Base-by-base conservation (phyloP, 2,113 vertebrate species). In the Hucho hucho region DNA sequence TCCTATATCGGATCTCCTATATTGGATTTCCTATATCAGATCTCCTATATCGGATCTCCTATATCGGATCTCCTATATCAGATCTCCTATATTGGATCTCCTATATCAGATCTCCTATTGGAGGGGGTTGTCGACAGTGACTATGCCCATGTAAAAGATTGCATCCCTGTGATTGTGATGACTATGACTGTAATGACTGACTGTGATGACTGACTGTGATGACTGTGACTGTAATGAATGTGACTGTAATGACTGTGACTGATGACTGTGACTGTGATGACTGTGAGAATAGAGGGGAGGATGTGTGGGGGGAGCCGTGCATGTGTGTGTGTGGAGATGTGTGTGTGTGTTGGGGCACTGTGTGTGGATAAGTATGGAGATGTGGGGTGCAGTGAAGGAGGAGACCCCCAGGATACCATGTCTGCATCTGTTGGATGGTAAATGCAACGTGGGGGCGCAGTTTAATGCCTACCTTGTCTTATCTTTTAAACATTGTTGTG, bases 361-460 rank as follows among this genome's bases (percentile, higher is more conserved):
- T 59, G 69, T 68, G 64, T 72, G 69, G 71, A 32, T 11, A 25
- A 22, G 2, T 73, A 28, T n/a, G 53, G 9, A 47, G 46, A 47
- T 72, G 70, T 18, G 56, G 72, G 82, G 64, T 75, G 67, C 47
- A 75, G 65, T 73, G 71, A 66, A 49, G 64, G 84, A 83, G 74
- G 84, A 90, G 84, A 90, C 86, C 88, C 76, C 75, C 69, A 83
- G 90, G 88, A 89, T 90, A 83, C 83, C 87, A 89, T 73, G 78
- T 83, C 73, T 78, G 61, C 61, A 2, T 69, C 74, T 84, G 53
- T 69, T 75, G 79, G 70, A 85, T 80, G 87, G 81, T 86, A 49
- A 82, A 83, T 87, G 70, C 75, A 4, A 74, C 84, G 29, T 82
- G 69, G 75, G 25, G 68, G 56, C 46, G 70, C 72, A 71, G 70